These are phyloP conservation scores for Enteromius argenteus DNA, from an alignment of 2,797 vertebrate species.

Conservation along the genomic window DNA sequence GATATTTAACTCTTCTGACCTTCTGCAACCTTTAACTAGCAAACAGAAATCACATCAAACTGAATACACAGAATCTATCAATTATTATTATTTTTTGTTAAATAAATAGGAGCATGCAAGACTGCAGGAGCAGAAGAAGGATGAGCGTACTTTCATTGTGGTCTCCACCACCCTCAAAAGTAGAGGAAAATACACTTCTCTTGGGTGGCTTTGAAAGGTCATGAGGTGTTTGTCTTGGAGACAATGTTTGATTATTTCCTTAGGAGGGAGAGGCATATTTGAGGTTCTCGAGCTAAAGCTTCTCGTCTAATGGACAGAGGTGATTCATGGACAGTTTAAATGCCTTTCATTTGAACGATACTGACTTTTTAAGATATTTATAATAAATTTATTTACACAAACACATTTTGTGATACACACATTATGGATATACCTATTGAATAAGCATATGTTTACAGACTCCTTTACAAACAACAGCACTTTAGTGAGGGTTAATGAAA, in stretches of 20 bases:
- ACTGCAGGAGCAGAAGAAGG: slow-evolving; percentile 7
- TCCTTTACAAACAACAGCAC: slow-evolving; percentile 18
- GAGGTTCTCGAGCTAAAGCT: slow-evolving; percentile 26
- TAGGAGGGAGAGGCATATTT: slow-evolving; percentile 45
- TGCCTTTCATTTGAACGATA: not conserved
- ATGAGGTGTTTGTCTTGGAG: slow-evolving; percentile 52
- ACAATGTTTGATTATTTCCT: slow-evolving; percentile 49
- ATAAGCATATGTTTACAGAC: slow-evolving; percentile 11
- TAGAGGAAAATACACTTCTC: slow-evolving; percentile 41
- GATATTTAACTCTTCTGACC: slow-evolving; percentile 33
- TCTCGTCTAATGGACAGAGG: slow-evolving; percentile 40
- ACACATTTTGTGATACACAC: not conserved
- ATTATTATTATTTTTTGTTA: not conserved
- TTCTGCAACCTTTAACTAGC: slow-evolving; percentile 7
- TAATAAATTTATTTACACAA: not conserved
- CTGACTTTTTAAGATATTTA: not conserved
- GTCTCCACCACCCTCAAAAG: slow-evolving; percentile 30
- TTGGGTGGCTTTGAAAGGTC: slow-evolving; percentile 52
- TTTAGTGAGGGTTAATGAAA: slow-evolving; percentile 42
- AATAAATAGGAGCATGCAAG: not conserved
- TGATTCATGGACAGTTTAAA: not conserved
- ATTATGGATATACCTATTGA: not conserved
- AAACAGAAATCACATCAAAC: not conserved
- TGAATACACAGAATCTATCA: slow-evolving; percentile 15
- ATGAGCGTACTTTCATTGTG: not conserved